These are phyloP conservation scores for Hylaeus anthracinus DNA, from an alignment of 1,140 invertebrate species.

Conservation along the genomic window DNA sequence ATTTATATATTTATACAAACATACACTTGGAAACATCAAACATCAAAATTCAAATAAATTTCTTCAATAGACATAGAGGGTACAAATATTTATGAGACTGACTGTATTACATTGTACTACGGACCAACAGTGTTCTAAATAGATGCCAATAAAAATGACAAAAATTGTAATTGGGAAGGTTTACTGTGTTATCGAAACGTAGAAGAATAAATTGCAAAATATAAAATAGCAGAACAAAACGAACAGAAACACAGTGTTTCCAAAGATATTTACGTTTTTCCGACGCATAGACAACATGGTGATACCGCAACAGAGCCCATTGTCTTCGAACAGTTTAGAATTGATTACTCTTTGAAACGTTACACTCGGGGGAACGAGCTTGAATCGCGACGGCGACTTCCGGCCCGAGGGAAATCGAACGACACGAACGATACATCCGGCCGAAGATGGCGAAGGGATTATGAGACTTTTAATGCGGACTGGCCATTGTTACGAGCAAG, in stretches of 20 bases:
- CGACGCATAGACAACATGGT: neutral
- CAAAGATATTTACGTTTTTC: conserved; percentile 26
- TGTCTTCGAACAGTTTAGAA: conserved; percentile 50
- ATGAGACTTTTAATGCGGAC: conserved; percentile 60
- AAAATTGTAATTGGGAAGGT: no score
- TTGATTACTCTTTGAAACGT: conserved; percentile 55
- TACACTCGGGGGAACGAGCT: neutral
- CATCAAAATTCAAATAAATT: no score
- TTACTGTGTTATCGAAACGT: neutral
- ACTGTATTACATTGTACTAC: no score
- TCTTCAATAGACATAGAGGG: no score
- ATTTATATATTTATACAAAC: no score
- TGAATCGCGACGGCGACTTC: conserved; percentile 57
- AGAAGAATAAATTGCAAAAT: neutral
- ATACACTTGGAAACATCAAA: no score
- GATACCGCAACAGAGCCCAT: conserved; percentile 14
- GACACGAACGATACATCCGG: conserved; percentile 58
- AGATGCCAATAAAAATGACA: no score
- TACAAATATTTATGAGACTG: no score
- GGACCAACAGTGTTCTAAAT: no score
- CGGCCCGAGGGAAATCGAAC: conserved; percentile 61
- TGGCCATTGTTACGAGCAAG: conserved; percentile 60
- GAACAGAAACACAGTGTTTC: conserved; percentile 1
- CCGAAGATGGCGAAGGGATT: conserved; percentile 55
- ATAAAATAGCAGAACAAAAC: neutral